Conservation (phyloP, 1,140 invertebrate species). For the Papilio dardanus region DNA sequence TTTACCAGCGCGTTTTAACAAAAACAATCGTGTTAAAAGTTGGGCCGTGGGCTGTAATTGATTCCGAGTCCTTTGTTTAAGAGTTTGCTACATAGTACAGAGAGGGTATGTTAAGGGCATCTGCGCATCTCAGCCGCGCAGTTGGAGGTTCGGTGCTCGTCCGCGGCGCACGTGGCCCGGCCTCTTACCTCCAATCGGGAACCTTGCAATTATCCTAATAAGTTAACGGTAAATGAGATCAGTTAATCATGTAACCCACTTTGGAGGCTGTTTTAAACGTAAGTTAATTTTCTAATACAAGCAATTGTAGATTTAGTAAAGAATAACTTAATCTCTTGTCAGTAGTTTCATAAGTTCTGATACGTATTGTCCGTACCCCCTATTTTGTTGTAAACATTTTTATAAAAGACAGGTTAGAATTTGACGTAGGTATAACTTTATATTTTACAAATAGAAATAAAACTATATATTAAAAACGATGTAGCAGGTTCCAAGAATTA, state of each 20-base stretch:
- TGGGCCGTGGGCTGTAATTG: conserved; percentile 60
- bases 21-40: conserved; percentile 23
- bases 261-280: conserved; percentile 9
- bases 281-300: conserved; percentile 26
- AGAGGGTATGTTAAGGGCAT: conserved; percentile 67
- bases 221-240: conserved; percentile 45
- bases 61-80: conserved; percentile 76
- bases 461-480: neutral
- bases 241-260: conserved; percentile 17
- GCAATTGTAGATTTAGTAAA: neutral
- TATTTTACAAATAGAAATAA: neutral
- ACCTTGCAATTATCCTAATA: conserved; percentile 61
- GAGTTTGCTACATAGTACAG: conserved; percentile 64
- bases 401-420: neutral
- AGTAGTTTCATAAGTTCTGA: neutral
- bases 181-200: conserved; percentile 47
- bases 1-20: conserved; percentile 18
- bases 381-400: no score
- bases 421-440: no score
- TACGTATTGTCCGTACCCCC: neutral
- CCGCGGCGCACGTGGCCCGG: conserved; percentile 70
- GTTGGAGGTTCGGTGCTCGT: conserved; percentile 64
- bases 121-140: conserved; percentile 74
- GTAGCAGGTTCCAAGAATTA: neutral
- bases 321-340: neutral